These are phyloP conservation scores for Amphilophus citrinellus DNA, from an alignment of 2,113 vertebrate genomes.

Conservation along the genomic window DNA sequence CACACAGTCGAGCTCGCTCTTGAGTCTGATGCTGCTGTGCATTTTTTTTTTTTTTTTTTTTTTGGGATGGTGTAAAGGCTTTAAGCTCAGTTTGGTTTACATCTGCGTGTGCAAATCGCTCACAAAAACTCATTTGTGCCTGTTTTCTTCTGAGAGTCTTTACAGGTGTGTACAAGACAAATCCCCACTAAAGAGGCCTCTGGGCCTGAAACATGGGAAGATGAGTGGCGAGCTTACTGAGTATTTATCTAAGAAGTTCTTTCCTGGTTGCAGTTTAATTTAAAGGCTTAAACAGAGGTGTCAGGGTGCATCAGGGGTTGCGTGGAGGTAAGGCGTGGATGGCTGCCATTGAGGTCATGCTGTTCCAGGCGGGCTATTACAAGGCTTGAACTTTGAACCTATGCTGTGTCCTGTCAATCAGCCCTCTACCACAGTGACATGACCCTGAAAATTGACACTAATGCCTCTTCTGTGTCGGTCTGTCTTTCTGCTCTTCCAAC, in stretches of 20 bases:
- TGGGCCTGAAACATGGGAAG: constrained; percentile 9
- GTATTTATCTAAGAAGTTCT: constrained; percentile 47
- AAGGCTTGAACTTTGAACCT: constrained; percentile 73
- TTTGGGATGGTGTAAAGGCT: constrained; percentile 26
- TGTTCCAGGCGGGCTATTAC: constrained; percentile 55
- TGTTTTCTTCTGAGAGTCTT: constrained; percentile 7
- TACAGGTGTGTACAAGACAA: constrained; percentile 31
- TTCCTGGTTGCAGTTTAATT: constrained; percentile 24
- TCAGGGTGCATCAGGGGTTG: constrained; percentile 31
- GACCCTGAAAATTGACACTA: constrained; percentile 72
- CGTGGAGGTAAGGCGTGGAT: constrained; percentile 30
- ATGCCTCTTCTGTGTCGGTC: constrained; percentile 31
- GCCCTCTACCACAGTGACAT: constrained; percentile 42
- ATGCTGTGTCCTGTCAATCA: constrained; percentile 36
- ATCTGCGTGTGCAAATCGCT: not conserved
- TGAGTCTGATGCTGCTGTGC: constrained; percentile 17
- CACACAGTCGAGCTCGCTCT: not conserved
- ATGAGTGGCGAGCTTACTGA: constrained; percentile 7
- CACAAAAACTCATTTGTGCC: not conserved
- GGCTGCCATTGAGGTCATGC: constrained; percentile 49
- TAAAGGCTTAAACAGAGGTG: constrained; percentile 10
- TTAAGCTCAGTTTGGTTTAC: constrained; percentile 16
- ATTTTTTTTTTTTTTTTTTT: not conserved
- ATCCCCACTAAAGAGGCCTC: constrained; percentile 18
- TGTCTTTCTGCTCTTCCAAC: not conserved